A percentile compares a stretch with the other conserved stretches of the same genome.
phyloP scores from a whole-genome alignment of 2,888 invertebrate genomes.

The Andrena bicolor region DNA sequence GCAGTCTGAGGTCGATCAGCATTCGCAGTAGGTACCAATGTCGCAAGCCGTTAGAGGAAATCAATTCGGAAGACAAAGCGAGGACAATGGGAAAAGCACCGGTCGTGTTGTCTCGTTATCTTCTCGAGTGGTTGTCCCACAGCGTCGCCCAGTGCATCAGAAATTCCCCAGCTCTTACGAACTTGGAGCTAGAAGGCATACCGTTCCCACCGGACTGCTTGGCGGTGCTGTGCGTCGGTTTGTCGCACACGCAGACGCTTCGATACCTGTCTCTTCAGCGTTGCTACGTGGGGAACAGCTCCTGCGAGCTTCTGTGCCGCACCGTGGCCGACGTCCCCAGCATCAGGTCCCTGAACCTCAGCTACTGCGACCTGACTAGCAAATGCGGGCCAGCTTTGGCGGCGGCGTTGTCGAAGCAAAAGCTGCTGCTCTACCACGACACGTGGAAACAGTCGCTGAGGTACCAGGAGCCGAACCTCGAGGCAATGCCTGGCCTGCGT shows the following conservation, averaged over 20 bases:
- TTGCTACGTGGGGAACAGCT: constrained; percentile 90
- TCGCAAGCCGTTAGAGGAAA: constrained; percentile 86
- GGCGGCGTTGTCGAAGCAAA: constrained; percentile 87
- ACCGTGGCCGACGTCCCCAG: constrained; percentile 89
- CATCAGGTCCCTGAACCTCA: constrained; percentile 89
- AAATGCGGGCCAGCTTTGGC: constrained; percentile 89
- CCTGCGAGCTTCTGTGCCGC: constrained; percentile 90
- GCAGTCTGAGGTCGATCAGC: constrained; percentile 89
- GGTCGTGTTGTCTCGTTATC: constrained; percentile 89
- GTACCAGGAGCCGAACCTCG: constrained; percentile 91
- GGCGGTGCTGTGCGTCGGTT: constrained; percentile 87
- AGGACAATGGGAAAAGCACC: constrained; percentile 88
- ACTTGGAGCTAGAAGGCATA: constrained; percentile 90
- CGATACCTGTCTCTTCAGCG: constrained; percentile 89
- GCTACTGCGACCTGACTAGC: constrained; percentile 89
- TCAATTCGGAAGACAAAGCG: constrained; percentile 88
- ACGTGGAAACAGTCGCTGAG: constrained; percentile 93
- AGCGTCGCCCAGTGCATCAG: constrained; percentile 88
- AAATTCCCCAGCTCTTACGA: constrained; percentile 88
- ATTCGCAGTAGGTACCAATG: constrained; percentile 88
- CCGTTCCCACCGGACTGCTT: constrained; percentile 90
- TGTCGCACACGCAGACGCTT: constrained; percentile 88
- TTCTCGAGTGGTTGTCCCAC: constrained; percentile 89
- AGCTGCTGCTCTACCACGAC: constrained; percentile 91
- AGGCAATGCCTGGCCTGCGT: constrained; percentile 90